Evolutionary conservation across 2,888 invertebrate genomes (phyloP), one percentile per base, ranked within the genome.

Genomic region (Rhagophthalmus giganteus): DNA sequence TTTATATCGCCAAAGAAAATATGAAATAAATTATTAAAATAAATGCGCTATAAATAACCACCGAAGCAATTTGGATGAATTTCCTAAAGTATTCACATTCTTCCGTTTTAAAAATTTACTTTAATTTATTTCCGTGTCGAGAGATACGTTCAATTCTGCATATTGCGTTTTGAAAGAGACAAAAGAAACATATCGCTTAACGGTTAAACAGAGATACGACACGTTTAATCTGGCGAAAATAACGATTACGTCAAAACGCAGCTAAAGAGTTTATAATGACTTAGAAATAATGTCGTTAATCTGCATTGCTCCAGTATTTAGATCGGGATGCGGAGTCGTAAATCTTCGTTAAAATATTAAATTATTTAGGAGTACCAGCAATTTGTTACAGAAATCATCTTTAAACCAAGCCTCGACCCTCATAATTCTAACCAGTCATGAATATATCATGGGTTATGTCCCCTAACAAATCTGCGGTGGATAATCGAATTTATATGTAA

Each of bases 401-500:
- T 69, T 68, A 71, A 67, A 63, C 65, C 68, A 63, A 64, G 62
- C 61, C 60, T 65, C 64, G 62, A 71, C 70, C 70, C 71, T 69
- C 70, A 70, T 71, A 71, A 73, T 70, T 73, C 63, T 64, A 64
- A 67, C 62, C 58, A 63, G 66, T 64, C 66, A 73, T 72, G 73
- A 73, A 73, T 72, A 71, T 70, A 71, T 72, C 72, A 72, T 72
- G 70, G 61, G 64, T 64, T 51, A 55, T 68, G 67, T 55, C 55
- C 61, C 69, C 67, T 62, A 70, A 69, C 71, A 74, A 75, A 75
- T 74, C 74, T 74, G 74, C 74, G 74, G 74, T 72, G 68, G 67
- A 73, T 75, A 74, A 75, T 75, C 74, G 71, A 73, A 71, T 75
- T 74, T 74, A 71, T 72, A 71, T 73, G 71, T 70, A 69, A 69